Evolutionary conservation across 2,113 vertebrate genomes (phyloP).

Genomic region (Heptranchias perlo): DNA sequence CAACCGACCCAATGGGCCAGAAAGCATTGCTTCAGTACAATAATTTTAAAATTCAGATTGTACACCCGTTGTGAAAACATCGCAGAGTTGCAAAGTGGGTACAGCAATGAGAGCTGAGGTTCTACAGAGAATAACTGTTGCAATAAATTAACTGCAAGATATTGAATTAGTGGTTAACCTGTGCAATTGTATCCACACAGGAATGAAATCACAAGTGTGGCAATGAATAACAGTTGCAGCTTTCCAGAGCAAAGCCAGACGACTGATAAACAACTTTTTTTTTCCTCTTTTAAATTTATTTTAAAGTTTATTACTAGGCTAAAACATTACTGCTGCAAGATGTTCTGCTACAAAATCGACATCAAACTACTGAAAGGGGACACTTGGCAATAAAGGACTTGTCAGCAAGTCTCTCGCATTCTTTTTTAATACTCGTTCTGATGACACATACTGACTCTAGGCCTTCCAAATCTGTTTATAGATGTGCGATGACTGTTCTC

Average conservation of each 20-base stretch:
- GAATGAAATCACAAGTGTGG: slow-evolving; percentile 20
- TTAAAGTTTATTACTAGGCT: slow-evolving; percentile 25
- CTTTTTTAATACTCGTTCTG: slow-evolving; percentile 4
- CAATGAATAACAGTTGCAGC: slow-evolving; percentile 8
- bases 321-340: not conserved
- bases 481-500: slow-evolving; percentile 3
- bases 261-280: not conserved
- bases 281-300: not conserved
- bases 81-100: not conserved
- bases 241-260: not conserved
- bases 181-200: slow-evolving; percentile 21
- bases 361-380: slow-evolving; percentile 22
- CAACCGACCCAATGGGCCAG: not conserved
- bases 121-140: not conserved
- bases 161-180: slow-evolving; percentile 34
- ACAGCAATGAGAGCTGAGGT: not conserved
- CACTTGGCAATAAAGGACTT: not conserved
- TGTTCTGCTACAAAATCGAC: slow-evolving; percentile 23
- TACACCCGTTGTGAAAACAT: not conserved
- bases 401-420: slow-evolving; percentile 27
- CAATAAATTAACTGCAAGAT: slow-evolving; percentile 23
- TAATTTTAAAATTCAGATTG: not conserved
- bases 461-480: slow-evolving; percentile 10
- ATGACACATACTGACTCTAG: not conserved
- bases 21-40: not conserved